Base-by-base conservation (phyloP, 2,888 invertebrate species). In the Drosophila nigricruria region DNA sequence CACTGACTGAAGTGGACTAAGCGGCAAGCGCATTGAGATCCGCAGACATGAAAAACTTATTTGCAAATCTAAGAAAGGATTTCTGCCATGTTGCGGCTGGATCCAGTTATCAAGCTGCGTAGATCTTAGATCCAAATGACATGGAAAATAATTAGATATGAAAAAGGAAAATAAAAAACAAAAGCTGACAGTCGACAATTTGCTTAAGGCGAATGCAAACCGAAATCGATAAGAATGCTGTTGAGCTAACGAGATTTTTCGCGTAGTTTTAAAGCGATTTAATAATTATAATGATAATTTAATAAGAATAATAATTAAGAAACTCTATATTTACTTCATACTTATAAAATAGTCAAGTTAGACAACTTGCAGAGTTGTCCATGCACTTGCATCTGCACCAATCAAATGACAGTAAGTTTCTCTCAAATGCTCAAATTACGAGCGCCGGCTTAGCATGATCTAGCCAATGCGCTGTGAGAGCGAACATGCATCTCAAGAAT, bases 221-320 rank as follows among this genome's bases (percentile, higher is more conserved):
- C 66, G 68, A 82, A 83, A 79, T 68, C 73, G 72, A 82, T 74
- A 77, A 62, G 70, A 65, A 71, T 20, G 42, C 20, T 12, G 40
- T 40, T 40, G 30, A 9, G 32, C 32, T 32, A 10, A 1, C 1
- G 9, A 2, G 9, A 30, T 9, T 30, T 30, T 30, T 8, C 30
- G 30, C 6, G 30, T 32, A n/a, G n/a, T n/a, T n/a, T n/a, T n/a
- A 32, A 32, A 12, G 1, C 34, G 4, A 34, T 14, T 5, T 3
- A 32, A 12, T 3, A n/a, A n/a, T n/a, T n/a, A n/a, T n/a, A n/a
- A n/a, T n/a, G n/a, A n/a, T n/a, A n/a, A n/a, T n/a, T n/a, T n/a
- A n/a, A n/a, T n/a, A n/a, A n/a, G n/a, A n/a, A n/a, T 1, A 34
- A 14, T n/a, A 34, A 5, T 14, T 34, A 5, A 34, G 3, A 34